These are phyloP conservation scores for Nasonovia ribisnigri DNA, from an alignment of 2,888 invertebrate species.

Conservation along the genomic window DNA sequence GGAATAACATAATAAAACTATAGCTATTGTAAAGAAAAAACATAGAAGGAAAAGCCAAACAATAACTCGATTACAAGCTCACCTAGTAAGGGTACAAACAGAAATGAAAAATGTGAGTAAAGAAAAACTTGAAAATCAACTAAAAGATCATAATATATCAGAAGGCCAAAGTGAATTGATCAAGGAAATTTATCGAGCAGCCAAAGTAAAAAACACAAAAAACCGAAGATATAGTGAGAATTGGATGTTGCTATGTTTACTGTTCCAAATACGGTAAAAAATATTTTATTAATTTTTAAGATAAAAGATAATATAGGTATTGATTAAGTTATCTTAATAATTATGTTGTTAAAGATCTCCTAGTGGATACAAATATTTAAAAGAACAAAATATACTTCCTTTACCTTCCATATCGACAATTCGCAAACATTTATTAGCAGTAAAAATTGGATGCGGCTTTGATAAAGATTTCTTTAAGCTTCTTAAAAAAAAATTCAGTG, in stretches of 20 bases:
- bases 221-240: not conserved
- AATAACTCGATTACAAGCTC: no score
- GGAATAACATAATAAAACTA: not conserved
- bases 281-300: not conserved
- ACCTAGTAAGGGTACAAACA: no score
- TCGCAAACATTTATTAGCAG: not conserved
- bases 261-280: not conserved
- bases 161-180: no score
- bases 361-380: not conserved
- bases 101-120: not conserved
- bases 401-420: not conserved
- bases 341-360: not conserved
- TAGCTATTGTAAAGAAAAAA: not conserved
- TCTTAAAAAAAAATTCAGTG: not conserved
- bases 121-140: not conserved
- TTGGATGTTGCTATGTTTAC: conserved; percentile 8
- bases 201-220: not conserved
- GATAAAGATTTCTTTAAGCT: not conserved
- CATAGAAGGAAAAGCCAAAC: not conserved
- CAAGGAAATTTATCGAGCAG: not conserved
- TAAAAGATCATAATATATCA: not conserved
- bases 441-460: not conserved
- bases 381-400: conserved; percentile 6
- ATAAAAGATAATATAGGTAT: not conserved
- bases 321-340: not conserved